Evolutionary conservation across 2,797 vertebrate genomes (phyloP).

Genomic region (Halcyon chelicuti): DNA sequence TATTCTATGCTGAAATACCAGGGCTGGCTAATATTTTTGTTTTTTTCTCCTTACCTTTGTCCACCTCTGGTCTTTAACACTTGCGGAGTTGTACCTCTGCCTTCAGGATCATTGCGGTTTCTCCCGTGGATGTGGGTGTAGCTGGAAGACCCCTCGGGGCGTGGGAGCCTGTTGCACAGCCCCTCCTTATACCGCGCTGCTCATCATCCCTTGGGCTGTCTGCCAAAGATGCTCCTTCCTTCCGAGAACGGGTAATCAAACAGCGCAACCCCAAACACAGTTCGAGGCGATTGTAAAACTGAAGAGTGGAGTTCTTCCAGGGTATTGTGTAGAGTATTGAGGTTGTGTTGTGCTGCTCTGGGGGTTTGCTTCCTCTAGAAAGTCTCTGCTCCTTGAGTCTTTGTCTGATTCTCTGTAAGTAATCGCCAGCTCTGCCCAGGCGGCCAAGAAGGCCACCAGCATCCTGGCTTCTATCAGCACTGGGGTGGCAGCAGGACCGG

Average conservation of each 20-base stretch:
- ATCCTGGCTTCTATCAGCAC: too few relatives aligned
- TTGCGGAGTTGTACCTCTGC: background rate
- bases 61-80: background rate
- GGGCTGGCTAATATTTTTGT: background rate
- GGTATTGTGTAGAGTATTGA: background rate
- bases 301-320: background rate
- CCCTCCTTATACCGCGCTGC: fast-evolving
- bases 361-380: background rate
- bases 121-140: background rate
- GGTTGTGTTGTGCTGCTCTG: background rate
- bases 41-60: background rate
- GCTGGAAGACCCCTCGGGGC: fast-evolving
- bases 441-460: too few relatives aligned
- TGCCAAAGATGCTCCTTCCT: background rate
- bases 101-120: background rate
- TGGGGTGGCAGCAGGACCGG: too few relatives aligned
- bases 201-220: background rate
- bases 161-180: fast-evolving
- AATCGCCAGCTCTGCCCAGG: too few relatives aligned
- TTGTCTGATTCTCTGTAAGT: background rate
- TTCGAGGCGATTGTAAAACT: fast-evolving
- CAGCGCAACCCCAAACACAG: background rate
- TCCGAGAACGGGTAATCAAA: background rate
- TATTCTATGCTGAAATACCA: background rate
- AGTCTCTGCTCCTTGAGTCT: background rate